A percentile compares a stretch with the other conserved stretches of the same genome.
These are phyloP conservation scores for Pan paniscus DNA, from an alignment of 2,113 vertebrate genomes.

Conservation along the genomic window DNA sequence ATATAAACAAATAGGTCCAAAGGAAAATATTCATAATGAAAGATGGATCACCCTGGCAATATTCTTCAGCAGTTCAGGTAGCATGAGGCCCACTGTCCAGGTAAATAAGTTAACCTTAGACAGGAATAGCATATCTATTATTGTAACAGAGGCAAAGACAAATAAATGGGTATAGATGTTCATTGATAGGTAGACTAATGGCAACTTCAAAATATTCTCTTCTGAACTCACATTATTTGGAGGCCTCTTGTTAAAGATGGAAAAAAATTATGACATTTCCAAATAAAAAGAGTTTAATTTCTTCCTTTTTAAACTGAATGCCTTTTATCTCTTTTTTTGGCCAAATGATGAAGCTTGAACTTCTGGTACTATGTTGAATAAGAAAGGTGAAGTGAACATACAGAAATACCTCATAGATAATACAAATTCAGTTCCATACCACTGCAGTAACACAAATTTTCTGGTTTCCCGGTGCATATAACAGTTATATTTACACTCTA, in stretches of 20 bases:
- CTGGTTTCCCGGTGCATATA: neutral
- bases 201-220: neutral
- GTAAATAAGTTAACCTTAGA: neutral
- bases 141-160: neutral
- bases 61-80: neutral
- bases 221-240: neutral
- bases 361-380: neutral
- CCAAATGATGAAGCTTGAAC: neutral
- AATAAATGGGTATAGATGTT: neutral
- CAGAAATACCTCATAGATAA: neutral
- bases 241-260: neutral
- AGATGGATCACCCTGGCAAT: neutral
- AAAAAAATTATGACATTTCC: neutral
- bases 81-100: too few relatives aligned
- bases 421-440: neutral
- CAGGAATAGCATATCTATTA: neutral
- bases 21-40: neutral
- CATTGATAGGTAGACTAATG: neutral
- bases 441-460: neutral
- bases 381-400: neutral
- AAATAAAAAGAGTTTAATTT: neutral
- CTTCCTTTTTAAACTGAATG: neutral
- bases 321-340: neutral
- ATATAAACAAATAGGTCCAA: neutral
- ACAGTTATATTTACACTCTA: neutral